phyloP scores from a whole-genome alignment of 2,888 invertebrate species.

The Amphipoea lucens region DNA sequence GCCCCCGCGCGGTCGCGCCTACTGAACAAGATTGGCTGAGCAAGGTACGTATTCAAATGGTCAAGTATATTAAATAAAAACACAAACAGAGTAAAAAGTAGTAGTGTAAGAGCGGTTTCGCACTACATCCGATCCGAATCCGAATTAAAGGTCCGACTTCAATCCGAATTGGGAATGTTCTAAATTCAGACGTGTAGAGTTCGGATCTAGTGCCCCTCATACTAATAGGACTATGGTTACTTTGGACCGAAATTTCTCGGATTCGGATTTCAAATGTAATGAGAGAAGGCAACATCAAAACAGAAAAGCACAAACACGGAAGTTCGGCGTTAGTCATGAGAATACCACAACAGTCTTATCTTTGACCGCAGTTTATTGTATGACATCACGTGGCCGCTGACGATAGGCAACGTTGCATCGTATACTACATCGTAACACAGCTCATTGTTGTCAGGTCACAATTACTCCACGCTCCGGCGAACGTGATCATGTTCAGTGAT shows the following conservation, averaged over 20 bases:
- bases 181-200: too few species aligned
- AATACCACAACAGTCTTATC: constrained; percentile 35
- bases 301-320: constrained; percentile 17
- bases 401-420: constrained; percentile 10
- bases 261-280: not conserved
- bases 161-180: too few species aligned
- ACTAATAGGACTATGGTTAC: too few species aligned
- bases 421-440: not conserved
- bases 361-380: constrained; percentile 26
- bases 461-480: constrained; percentile 12
- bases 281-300: not conserved
- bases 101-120: too few species aligned
- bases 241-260: too few species aligned
- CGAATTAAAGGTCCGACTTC: too few species aligned
- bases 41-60: constrained; percentile 66
- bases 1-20: constrained; percentile 48
- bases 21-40: constrained; percentile 73
- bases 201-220: too few species aligned
- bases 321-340: constrained; percentile 5
- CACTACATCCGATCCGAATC: too few species aligned
- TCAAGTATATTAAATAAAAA: not conserved
- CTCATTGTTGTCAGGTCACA: constrained; percentile 18
- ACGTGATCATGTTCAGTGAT: constrained; percentile 21
- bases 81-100: constrained; percentile 7
- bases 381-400: constrained; percentile 18